These are phyloP conservation scores for Branchinecta lynchi DNA, from an alignment of 1,140 invertebrate genomes.

Conservation along the genomic window DNA sequence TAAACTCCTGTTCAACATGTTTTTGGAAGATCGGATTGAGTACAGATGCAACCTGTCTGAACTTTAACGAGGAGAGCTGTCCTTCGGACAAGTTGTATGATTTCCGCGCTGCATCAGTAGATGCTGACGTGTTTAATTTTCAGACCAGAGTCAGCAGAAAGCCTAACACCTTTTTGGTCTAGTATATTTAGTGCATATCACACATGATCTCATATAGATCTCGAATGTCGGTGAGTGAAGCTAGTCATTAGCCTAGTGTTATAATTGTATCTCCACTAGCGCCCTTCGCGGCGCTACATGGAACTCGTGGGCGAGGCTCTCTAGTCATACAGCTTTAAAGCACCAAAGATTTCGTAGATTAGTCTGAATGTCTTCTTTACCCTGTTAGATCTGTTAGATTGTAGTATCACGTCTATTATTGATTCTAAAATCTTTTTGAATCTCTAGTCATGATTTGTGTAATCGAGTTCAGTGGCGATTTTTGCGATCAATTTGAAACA, in stretches of 20 bases:
- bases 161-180: neutral
- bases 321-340: neutral
- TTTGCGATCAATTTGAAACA: neutral
- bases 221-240: neutral
- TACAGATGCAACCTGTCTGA: too few relatives aligned
- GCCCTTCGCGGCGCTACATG: neutral
- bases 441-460: neutral
- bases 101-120: too few relatives aligned
- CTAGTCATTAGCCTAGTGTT: neutral
- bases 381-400: neutral
- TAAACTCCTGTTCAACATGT: too few relatives aligned
- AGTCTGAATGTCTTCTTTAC: neutral
- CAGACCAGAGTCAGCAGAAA: neutral
- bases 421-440: neutral
- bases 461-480: neutral
- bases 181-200: neutral
- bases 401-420: neutral
- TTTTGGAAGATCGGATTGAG: too few relatives aligned
- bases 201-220: neutral
- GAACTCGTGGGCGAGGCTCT: conserved; percentile 5
- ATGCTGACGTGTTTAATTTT: neutral
- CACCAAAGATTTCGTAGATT: conserved; percentile 4
- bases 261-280: neutral
- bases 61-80: too few relatives aligned
- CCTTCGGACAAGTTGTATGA: too few relatives aligned